phyloP scores from a whole-genome alignment of 2,888 invertebrate species.

The Dryococelus australis region DNA sequence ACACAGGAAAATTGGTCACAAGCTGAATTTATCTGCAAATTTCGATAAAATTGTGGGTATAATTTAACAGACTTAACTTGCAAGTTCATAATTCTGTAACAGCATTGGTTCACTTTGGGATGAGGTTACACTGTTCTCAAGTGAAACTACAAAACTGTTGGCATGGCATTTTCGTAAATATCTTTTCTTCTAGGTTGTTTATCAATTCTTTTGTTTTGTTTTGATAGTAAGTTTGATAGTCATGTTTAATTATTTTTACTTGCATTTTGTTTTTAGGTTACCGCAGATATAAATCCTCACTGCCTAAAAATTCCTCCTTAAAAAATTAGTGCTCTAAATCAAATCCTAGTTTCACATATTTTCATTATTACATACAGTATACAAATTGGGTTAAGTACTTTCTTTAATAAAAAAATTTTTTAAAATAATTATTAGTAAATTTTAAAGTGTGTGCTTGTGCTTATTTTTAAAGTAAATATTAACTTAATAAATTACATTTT shows the following conservation, averaged over 20 bases:
- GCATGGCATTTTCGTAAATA: not conserved
- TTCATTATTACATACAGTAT: no score
- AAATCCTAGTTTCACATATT: not conserved
- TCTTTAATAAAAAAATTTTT: not conserved
- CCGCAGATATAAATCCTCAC: not conserved
- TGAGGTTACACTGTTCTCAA: no score
- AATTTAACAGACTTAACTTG: no score
- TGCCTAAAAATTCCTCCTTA: constrained; percentile 9
- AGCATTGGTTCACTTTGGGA: no score
- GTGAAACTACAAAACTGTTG: not conserved
- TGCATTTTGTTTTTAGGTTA: not conserved
- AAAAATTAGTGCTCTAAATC: not conserved
- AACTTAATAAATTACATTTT: not conserved
- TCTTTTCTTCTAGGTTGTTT: not conserved
- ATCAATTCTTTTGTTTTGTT: no score
- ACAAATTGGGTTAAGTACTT: not conserved
- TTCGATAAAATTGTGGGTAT: no score
- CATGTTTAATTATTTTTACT: not conserved
- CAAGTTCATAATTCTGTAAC: no score
- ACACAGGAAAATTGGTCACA: no score
- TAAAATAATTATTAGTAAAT: no score
- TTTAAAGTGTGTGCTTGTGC: not conserved
- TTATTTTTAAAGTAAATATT: not conserved
- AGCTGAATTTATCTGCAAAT: no score
- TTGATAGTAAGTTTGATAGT: not conserved